Evolutionary conservation across 2,888 invertebrate genomes (phyloP).

Genomic region (Xanthostigma xanthostigma): DNA sequence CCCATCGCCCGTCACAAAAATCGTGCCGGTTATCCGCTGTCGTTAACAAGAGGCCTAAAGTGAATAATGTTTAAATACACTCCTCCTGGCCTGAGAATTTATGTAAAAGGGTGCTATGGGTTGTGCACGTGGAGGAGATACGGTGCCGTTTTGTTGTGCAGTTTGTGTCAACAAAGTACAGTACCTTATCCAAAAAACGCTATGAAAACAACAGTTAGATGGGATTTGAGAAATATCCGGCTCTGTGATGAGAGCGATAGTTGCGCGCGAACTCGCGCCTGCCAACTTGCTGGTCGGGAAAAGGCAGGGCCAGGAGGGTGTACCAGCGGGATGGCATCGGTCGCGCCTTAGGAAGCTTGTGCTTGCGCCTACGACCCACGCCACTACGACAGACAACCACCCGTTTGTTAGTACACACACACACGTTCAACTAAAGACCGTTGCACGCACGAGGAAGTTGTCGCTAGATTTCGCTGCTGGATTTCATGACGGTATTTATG

Average conservation of each 20-base stretch:
- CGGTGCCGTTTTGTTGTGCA: slow-evolving; percentile 2
- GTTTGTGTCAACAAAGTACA: background rate
- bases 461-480: too few relatives aligned
- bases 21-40: too few relatives aligned
- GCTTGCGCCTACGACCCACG: slow-evolving; percentile 30
- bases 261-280: slow-evolving; percentile 67
- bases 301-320: slow-evolving; percentile 79
- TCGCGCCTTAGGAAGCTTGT: slow-evolving; percentile 29
- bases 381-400: slow-evolving; percentile 22
- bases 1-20: too few relatives aligned
- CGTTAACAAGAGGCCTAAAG: too few relatives aligned
- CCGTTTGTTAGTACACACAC: too few relatives aligned
- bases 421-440: too few relatives aligned
- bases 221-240: slow-evolving; percentile 82
- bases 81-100: too few relatives aligned
- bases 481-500: too few relatives aligned
- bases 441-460: too few relatives aligned
- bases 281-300: slow-evolving; percentile 86
- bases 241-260: slow-evolving; percentile 53
- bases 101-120: background rate
- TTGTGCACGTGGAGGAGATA: background rate
- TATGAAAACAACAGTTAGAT: slow-evolving; percentile 35
- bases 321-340: slow-evolving; percentile 74
- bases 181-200: slow-evolving; percentile 18
- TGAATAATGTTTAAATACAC: too few relatives aligned